A percentile compares a stretch with the other conserved stretches of the same genome.
Conservation (phyloP, 1,140 invertebrate species). For the Anthonomus grandis region DNA sequence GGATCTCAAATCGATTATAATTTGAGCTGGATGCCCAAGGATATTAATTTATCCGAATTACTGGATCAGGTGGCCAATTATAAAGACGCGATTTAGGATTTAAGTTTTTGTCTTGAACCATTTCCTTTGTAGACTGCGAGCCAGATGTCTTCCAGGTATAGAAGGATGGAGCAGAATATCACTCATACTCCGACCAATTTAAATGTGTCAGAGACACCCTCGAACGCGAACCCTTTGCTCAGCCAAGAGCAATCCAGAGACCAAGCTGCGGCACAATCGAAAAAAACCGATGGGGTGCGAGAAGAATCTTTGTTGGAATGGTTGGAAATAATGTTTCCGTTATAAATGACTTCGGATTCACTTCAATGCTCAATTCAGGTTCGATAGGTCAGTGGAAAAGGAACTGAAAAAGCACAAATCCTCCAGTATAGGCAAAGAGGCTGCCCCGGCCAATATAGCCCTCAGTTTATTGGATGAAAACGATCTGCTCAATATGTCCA, state of each 20-base stretch:
- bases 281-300: conserved; percentile 12
- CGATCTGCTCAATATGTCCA: conserved; percentile 22
- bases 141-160: conserved; percentile 17
- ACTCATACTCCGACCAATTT: neutral
- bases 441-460: conserved; percentile 3
- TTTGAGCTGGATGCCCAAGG: conserved; percentile 26
- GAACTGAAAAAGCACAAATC: conserved; percentile 38
- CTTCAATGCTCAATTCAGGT: conserved; percentile 30
- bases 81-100: too few species aligned
- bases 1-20: conserved; percentile 27
- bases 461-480: neutral
- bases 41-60: conserved; percentile 26
- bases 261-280: neutral
- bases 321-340: conserved; percentile 4
- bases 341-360: too few species aligned
- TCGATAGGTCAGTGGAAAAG: conserved; percentile 43
- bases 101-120: neutral
- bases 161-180: conserved; percentile 12
- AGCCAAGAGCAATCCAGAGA: conserved; percentile 15
- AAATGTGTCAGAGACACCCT: neutral
- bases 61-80: conserved; percentile 19
- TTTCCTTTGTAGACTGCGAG: conserved; percentile 4
- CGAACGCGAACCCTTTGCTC: conserved; percentile 21
- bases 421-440: neutral
- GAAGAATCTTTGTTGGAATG: conserved; percentile 36